Base-by-base conservation (phyloP, 2,888 invertebrate genomes). In the Mimas tiliae region DNA sequence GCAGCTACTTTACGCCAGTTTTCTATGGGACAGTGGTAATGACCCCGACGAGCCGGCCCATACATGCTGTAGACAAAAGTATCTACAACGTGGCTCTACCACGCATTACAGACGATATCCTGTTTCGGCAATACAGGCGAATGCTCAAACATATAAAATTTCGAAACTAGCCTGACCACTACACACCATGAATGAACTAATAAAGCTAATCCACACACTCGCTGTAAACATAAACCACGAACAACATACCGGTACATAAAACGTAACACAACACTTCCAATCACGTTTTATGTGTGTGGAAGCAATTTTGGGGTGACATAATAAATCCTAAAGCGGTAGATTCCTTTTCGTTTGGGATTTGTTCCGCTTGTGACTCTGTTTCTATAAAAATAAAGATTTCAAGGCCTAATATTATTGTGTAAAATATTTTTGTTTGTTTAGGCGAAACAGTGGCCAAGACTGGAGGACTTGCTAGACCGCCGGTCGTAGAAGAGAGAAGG, bases 291-390 rank as follows among this genome's bases (percentile, higher is more conserved):
- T 88, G 79, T 87, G 79, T 75, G 80, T 74, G 74, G 75, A 85
- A 84, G 85, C 90, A 83, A 88, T 91, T 88, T 86, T 86, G 84
- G 78, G 68, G 78, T 82, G 81, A 81, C 82, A 82, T 86, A 85
- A 89, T 91, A 91, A 91, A 91, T 91, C 85, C 82, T 89, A 89
- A 86, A 89, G 73, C 86, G 85, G 86, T 87, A 83, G 87, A 87
- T 88, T 83, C 82, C 79, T 84, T 80, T 75, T 76, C 68, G 62
- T 63, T 11, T 16, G 75, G 73, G 75, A 74, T 75, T 55, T 66
- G 52, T 65, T 75, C 73, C 76, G 16, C 71, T 82, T 81, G 42
- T 12, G 16, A 42, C 58, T 27, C 1, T 14, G 38, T 7, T 38
- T 7, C 38, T 45, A 11, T 42, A 42, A 42, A 11, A 7, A 21